Evolutionary conservation across 1,140 invertebrate species (phyloP), one percentile per base, ranked within the genome.

Genomic region (Zaprionus africanus): DNA sequence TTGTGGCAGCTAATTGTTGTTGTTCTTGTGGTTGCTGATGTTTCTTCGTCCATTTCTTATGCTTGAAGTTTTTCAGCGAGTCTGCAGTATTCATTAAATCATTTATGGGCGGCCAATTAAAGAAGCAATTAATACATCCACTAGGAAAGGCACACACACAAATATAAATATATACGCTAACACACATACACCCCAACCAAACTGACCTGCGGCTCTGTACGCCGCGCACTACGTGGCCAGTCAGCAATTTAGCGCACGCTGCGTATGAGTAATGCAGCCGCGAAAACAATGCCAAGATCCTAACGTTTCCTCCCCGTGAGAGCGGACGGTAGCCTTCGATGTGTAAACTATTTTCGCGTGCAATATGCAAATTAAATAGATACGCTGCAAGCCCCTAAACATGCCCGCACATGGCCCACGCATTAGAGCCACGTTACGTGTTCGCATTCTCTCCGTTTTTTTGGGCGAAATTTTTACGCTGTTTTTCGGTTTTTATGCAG

Each of bases 331-430:
- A 36, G 36, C 60, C 74, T 61, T 69, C 58, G 66, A 72, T 60
- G 78, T 78, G 63, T 46, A 61, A 76, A 79, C 85, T 76, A 84
- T 90, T 90, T 88, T 90, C 70, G 85, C 78, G 78, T 88, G 84
- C 71, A 90, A 84, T 81, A 81, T 90, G 78, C 71, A 87, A 84
- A 76, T 81, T 81, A 85, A 85, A 90, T 73, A 90, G 84, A 90
- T 81, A 84, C 78, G 28, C 74, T 51, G 54, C 49, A 53, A 46
- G 19, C 54, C 28, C 38, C 41, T 49, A 28, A 24, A 9, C 24
- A 24, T 19, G 22, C 17, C 28, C 46, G 7, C 43, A 36, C 56
- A 57, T 70, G 28, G 56, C 31, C 22, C 56, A 76, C 61, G 72
- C 60, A 78, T 78, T 76, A 66, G 61, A 46, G 9, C 11, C 34